Percentiles rank a stretch among this genome's conserved stretches.
phyloP scores from a whole-genome alignment of 2,797 vertebrate genomes.

The Poecilia wingei region DNA sequence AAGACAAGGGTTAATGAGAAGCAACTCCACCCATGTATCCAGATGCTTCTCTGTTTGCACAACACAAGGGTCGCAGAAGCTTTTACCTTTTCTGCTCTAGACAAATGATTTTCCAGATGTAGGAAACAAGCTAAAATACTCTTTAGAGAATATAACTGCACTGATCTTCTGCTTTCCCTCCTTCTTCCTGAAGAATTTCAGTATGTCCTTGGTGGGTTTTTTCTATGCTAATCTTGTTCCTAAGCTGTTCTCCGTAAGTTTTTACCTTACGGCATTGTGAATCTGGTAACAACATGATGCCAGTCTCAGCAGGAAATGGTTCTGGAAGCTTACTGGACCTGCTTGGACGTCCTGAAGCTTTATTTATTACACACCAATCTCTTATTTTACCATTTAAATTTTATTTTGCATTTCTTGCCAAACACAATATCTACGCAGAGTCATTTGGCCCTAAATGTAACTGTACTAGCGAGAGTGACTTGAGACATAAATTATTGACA shows the following conservation, averaged over 20 bases:
- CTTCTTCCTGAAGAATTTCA: constrained; percentile 1
- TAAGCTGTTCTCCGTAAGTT: background rate
- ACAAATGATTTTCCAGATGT: background rate
- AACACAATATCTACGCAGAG: background rate
- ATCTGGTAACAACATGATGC: background rate
- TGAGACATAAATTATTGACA: background rate
- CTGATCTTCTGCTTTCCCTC: background rate
- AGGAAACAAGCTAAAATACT: background rate
- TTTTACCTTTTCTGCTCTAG: background rate
- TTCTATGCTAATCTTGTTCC: background rate
- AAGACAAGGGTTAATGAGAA: background rate
- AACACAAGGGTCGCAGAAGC: background rate
- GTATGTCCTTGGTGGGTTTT: background rate
- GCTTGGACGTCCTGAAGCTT: background rate
- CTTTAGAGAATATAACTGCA: background rate
- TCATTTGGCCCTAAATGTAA: background rate
- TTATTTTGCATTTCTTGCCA: background rate
- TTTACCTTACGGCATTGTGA: background rate
- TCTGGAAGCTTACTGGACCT: background rate
- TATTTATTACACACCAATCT: background rate
- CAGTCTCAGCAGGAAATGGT: background rate
- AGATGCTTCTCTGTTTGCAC: background rate
- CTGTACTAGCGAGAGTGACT: background rate
- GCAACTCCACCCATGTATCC: background rate
- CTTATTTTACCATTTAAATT: background rate